These are phyloP conservation scores for Helicoverpa zea DNA, from an alignment of 1,140 invertebrate genomes.

Conservation along the genomic window DNA sequence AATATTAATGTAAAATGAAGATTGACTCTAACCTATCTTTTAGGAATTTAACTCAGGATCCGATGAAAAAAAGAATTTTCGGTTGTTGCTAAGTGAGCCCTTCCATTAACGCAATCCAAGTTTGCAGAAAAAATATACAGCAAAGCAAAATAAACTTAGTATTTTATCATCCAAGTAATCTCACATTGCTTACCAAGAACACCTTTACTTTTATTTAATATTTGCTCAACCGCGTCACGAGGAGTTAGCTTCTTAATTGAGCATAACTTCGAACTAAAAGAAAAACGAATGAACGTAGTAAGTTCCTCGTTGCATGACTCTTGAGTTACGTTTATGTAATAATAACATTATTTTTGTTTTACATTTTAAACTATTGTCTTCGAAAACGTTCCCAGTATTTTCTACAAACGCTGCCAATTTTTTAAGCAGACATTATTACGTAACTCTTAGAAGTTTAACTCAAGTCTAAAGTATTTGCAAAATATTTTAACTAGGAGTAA, in stretches of 20 bases:
- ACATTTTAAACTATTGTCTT: neutral
- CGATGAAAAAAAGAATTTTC: too few relatives aligned
- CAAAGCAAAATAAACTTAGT: too few relatives aligned
- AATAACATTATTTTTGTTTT: slow-evolving; percentile 1
- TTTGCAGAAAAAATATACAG: too few relatives aligned
- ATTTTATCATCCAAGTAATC: neutral
- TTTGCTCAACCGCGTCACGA: slow-evolving; percentile 4
- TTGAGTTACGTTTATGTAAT: slow-evolving; percentile 12
- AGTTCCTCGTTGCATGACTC: neutral
- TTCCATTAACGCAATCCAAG: too few relatives aligned
- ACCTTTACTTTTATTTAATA: neutral
- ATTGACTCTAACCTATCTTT: too few relatives aligned
- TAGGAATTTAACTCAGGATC: too few relatives aligned
- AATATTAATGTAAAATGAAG: too few relatives aligned
- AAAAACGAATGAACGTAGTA: neutral
- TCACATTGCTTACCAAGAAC: neutral
- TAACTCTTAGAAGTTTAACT: too few relatives aligned
- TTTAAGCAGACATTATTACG: too few relatives aligned
- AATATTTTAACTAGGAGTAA: too few relatives aligned
- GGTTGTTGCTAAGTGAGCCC: too few relatives aligned
- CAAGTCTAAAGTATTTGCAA: too few relatives aligned
- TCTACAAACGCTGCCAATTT: neutral
- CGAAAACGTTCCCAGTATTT: neutral
- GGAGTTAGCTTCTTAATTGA: slow-evolving; percentile 26
- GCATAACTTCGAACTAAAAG: slow-evolving; percentile 16